Percentiles rank a stretch among this genome's conserved stretches.
phyloP scores from a whole-genome alignment of 1,140 invertebrate species.

The Eriocheir sinensis region DNA sequence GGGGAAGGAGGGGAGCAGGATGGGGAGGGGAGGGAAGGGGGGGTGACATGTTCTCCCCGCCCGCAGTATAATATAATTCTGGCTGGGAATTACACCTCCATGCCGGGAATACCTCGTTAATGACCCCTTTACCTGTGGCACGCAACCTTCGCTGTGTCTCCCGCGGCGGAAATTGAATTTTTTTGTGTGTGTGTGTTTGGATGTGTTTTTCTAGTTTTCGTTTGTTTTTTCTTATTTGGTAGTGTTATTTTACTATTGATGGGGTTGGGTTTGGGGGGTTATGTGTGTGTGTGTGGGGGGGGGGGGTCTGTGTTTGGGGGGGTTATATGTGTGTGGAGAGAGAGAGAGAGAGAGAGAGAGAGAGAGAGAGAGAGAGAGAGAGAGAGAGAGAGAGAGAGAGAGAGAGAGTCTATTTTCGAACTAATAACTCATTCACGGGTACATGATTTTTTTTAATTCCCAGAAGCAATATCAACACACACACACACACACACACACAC shows the following conservation, averaged over 20 bases:
- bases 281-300: neutral
- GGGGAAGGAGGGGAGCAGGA: neutral
- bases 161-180: slow-evolving; percentile 1
- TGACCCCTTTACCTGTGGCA: slow-evolving; percentile 20
- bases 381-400: no score
- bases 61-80: slow-evolving; percentile 7
- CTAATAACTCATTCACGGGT: neutral
- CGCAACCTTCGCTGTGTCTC: neutral
- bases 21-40: neutral
- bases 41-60: neutral
- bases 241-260: no score
- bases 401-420: no score
- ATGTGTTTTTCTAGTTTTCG: no score
- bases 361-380: no score
- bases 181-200: neutral
- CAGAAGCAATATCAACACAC: neutral
- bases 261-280: no score
- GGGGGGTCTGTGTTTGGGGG: neutral
- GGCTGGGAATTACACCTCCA: neutral
- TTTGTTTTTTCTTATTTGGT: no score
- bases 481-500: neutral
- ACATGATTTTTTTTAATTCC: neutral
- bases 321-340: neutral
- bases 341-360: neutral
- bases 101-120: slow-evolving; percentile 21